Evolutionary conservation across 64 coral and sea anemone genomes (phyloP).

Genomic region (Montipora foliosa): DNA sequence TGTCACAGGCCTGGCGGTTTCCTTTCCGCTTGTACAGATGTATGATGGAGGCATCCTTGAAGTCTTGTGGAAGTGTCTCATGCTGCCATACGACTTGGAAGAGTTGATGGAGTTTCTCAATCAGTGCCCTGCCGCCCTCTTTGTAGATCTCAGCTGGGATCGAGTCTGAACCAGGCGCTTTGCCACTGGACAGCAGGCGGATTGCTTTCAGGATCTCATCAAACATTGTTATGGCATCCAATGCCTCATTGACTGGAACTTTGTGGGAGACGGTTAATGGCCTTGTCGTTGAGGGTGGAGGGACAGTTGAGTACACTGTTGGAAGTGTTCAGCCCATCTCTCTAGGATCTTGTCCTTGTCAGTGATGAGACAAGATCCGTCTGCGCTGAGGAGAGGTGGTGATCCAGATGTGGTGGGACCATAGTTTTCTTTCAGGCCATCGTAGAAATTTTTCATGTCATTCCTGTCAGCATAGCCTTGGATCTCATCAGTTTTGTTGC

Average conservation of each 20-base stretch:
- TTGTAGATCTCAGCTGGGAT: constrained; percentile 55
- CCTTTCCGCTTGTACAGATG: constrained; percentile 9
- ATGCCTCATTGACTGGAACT: background rate
- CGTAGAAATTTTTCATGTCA: constrained; percentile 42
- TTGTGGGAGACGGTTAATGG: constrained; percentile 24
- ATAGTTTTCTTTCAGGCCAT: constrained; percentile 41
- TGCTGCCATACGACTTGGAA: background rate
- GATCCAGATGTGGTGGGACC: background rate
- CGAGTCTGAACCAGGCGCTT: constrained; percentile 43
- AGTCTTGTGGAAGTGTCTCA: background rate
- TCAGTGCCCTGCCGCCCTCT: background rate
- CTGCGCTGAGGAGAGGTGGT: background rate
- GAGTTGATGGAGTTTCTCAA: background rate
- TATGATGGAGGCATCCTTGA: background rate
- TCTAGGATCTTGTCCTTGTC: constrained; percentile 2
- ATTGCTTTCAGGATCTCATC: background rate
- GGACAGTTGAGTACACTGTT: constrained; percentile 9
- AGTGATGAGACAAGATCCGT: background rate
- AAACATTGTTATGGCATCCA: too few species aligned
- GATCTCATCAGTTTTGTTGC: constrained; percentile 41
- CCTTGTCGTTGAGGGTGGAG: constrained; percentile 4
- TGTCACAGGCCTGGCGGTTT: constrained; percentile 11
- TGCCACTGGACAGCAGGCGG: constrained; percentile 36
- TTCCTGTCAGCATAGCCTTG: constrained; percentile 40
- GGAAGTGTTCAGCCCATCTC: constrained; percentile 32